Evolutionary conservation across 1,140 invertebrate genomes (phyloP).

Genomic region (Zaprionus davidi): DNA sequence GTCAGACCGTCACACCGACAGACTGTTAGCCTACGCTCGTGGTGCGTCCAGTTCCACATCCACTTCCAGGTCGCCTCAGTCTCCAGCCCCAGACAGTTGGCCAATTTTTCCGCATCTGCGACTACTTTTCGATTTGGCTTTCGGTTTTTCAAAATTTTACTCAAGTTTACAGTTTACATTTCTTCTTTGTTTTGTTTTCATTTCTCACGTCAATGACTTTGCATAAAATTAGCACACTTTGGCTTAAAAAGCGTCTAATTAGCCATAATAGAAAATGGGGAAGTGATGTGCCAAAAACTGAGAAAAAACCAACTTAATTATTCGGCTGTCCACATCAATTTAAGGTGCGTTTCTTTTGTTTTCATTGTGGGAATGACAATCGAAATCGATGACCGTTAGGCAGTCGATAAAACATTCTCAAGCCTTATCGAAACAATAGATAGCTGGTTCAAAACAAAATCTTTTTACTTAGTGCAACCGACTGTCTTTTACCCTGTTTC

Average conservation of each 20-base stretch:
- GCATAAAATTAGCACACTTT: conserved; percentile 62
- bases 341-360: conserved; percentile 34
- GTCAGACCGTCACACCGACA: conserved; percentile 20
- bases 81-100: conserved; percentile 44
- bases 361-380: conserved; percentile 26
- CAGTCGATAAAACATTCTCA: conserved; percentile 3
- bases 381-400: conserved; percentile 23
- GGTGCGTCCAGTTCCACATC: conserved; percentile 56
- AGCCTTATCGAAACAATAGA: background rate
- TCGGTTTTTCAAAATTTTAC: conserved; percentile 28
- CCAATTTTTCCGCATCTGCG: conserved; percentile 74
- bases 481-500: no score
- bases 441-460: background rate
- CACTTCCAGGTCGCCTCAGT: conserved; percentile 67
- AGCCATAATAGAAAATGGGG: conserved; percentile 46
- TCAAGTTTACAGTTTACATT: conserved; percentile 30
- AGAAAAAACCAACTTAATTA: conserved; percentile 44
- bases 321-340: conserved; percentile 32
- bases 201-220: conserved; percentile 62
- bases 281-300: conserved; percentile 25
- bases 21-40: conserved; percentile 60
- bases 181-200: conserved; percentile 47
- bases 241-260: conserved; percentile 52
- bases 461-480: no score
- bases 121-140: conserved; percentile 24